Evolutionary conservation across 2,797 vertebrate genomes (phyloP), one percentile per base, ranked within the genome.

Genomic region (Brachyalestes nurse): DNA sequence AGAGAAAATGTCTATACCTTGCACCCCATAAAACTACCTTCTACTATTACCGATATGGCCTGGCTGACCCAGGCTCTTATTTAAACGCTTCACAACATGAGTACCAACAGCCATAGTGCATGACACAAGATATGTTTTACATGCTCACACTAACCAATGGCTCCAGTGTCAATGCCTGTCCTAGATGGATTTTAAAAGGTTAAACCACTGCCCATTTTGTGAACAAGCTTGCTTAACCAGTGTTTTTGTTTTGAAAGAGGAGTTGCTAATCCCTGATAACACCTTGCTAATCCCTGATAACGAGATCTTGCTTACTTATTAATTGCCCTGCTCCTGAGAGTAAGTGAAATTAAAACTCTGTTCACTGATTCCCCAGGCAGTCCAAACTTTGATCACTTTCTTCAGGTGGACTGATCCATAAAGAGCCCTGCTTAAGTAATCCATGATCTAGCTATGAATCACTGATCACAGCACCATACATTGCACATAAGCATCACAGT

Each of bases 401-500:
- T 58, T 10, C 23, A 7, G 57, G 57, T 21, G n/a, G 19, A 23
- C 57, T 58, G 57, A 58, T 21, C 57, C 19, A 23, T 58, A 58
- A 7, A 58, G 8, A 58, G 57, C 19, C 57, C 19, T 58, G 57
- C 7, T 19, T 5, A 57, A 14, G 53, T 57, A 16, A 57, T 61
- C 14, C 10, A 10, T 40, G 58, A 42, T 5, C 61, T 60, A 40
- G 34, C 38, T 73, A 7, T 38, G 42, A 58, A 73, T 42, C 21
- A 21, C 14, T 9, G 21, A 75, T 45, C 21, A 16, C 57, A 16
- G 57, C 55, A 23, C 13, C 34, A n/a, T n/a, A 19, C 42, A 73
- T 14, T 73, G n/a, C 19, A 60, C n/a, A 74, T 28, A 28, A 28
- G 42, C 19, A 60, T 42, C 61, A 21, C 64, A 69, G 49, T 66